Base-by-base conservation (phyloP, 2,113 vertebrate species). In the Geococcyx californianus region DNA sequence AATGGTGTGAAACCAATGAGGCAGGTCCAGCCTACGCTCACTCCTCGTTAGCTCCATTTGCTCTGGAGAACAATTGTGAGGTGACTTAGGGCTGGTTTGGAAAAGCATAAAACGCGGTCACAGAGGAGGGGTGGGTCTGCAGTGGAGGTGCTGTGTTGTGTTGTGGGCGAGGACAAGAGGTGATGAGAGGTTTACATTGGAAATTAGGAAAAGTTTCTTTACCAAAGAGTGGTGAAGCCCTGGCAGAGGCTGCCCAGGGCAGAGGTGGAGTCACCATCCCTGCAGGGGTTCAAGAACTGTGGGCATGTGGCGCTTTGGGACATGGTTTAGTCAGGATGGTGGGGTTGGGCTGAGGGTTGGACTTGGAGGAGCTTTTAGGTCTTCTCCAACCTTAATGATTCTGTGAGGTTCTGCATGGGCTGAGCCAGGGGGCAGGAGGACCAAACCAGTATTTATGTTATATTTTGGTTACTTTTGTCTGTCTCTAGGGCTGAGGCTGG, bases 91-190 rank as follows among this genome's bases (percentile, higher is more conserved):
- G 85, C 60, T 17, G 31, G 1, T 52, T 6, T 25, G 88, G 76
- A 19, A 2, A 16, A 29, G 38, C 9, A 1, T 0, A 19, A 23
- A 5, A 5, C 1, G 17, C 5, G 33, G 21, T 36, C 5, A 1
- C 18, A 17, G 89, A 44, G 19, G 64, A 17, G 60, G 28, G 3
- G 21, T 3, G 25, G 72, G 25, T 3, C 0, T 0, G 15, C 1
- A 6, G 5, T 8, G 44, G 25, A 31, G 16, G 15, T 17, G 0
- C 2, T 11, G 76, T 40, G 0, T 8, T 5, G 2, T 1, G 4
- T 4, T 4, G 29, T 7, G 64, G 38, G 6, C 0, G n/a, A 15
- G 62, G 62, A 13, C 3, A 51, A 24, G 74, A 2, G 45, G 7
- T 5, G 31, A 68, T 21, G 10, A 12, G 47, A 49, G 21, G 47